Conservation (phyloP, 2,888 invertebrate species). For the Drosophila seclusa region DNA sequence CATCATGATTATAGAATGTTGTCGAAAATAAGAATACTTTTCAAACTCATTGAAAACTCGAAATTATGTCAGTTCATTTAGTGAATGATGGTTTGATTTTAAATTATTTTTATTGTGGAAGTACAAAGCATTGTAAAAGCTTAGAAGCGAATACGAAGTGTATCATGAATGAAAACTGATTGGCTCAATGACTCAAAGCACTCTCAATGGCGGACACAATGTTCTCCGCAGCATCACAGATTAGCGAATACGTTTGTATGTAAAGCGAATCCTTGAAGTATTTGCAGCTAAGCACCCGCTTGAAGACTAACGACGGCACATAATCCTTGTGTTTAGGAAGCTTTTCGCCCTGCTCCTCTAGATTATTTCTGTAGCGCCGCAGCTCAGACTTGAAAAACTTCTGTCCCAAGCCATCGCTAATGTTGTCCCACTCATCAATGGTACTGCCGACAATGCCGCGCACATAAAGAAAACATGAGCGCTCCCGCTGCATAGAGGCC, state of each 20-base stretch:
- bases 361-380: slow-evolving; percentile 24
- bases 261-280: slow-evolving; percentile 76
- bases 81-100: slow-evolving; percentile 29
- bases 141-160: slow-evolving; percentile 1
- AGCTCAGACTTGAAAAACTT: slow-evolving; percentile 67
- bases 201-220: slow-evolving; percentile 81
- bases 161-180: neutral
- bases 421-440: slow-evolving; percentile 73
- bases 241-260: slow-evolving; percentile 75
- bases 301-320: slow-evolving; percentile 32
- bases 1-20: neutral
- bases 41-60: slow-evolving; percentile 9
- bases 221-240: slow-evolving; percentile 77
- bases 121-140: slow-evolving; percentile 36
- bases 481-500: slow-evolving; percentile 51
- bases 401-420: slow-evolving; percentile 54
- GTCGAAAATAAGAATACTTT: slow-evolving; percentile 5
- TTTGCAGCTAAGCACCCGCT: slow-evolving; percentile 55
- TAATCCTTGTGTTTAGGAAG: slow-evolving; percentile 13
- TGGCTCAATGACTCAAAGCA: slow-evolving; percentile 38
- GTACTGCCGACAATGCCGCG: slow-evolving; percentile 65
- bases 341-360: slow-evolving; percentile 13
- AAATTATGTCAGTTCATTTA: slow-evolving; percentile 8
- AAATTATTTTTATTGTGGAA: slow-evolving; percentile 3
- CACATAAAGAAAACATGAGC: slow-evolving; percentile 67